These are phyloP conservation scores for Rotaria sp. DNA, from an alignment of 2,888 invertebrate species.

Conservation along the genomic window DNA sequence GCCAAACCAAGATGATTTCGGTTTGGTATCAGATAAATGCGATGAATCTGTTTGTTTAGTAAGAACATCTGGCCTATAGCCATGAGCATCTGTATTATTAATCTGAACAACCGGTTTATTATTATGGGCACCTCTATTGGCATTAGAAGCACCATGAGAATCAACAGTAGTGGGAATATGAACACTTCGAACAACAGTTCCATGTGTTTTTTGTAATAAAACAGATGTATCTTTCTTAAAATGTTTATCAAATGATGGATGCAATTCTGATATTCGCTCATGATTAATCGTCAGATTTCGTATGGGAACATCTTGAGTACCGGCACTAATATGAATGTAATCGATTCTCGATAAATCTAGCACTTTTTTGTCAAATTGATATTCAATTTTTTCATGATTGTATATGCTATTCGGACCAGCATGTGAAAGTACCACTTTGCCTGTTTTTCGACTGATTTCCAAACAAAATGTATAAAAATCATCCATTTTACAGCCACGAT, in stretches of 20 bases:
- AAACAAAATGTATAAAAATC: not conserved
- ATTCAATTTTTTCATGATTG: not conserved
- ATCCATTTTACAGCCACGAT: slow-evolving; percentile 9
- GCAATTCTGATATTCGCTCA: not conserved
- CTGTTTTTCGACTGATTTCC: not conserved
- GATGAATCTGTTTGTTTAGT: too few species aligned
- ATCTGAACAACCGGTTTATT: too few species aligned
- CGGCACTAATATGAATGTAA: slow-evolving; percentile 6
- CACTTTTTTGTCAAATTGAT: not conserved
- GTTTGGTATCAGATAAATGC: too few species aligned
- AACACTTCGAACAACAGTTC: too few species aligned
- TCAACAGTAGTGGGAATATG: not conserved
- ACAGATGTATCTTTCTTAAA: not conserved
- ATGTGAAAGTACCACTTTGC: not conserved
- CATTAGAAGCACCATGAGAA: too few species aligned
- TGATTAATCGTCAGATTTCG: not conserved
- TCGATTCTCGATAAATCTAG: not conserved
- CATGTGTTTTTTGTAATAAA: not conserved
- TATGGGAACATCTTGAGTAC: not conserved
- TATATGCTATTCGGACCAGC: slow-evolving; percentile 13
- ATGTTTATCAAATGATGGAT: not conserved
- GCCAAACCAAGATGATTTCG: too few species aligned
- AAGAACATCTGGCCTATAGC: too few species aligned
- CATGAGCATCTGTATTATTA: too few species aligned
- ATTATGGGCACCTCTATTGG: too few species aligned